Percentiles rank a stretch among this genome's conserved stretches.
Conservation (phyloP, 2,113 vertebrate species). For the Cinclus mexicanus region DNA sequence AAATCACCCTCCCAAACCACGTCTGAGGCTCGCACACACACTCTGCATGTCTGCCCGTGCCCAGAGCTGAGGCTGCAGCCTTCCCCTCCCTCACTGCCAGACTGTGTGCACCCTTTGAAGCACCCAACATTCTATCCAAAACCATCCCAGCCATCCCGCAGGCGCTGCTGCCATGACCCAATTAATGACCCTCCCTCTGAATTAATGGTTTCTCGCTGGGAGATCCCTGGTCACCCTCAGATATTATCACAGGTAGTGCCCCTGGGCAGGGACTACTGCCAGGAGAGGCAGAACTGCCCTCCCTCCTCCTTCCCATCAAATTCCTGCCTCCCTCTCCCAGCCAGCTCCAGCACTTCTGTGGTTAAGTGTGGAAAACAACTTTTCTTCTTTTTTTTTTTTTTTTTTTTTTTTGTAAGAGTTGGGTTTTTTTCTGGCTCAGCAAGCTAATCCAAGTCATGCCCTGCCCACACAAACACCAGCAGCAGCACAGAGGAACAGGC, state of each 20-base stretch:
- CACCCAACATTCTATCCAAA: not conserved
- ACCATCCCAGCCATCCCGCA: accelerated
- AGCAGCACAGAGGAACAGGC: not conserved
- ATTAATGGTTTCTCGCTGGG: not conserved
- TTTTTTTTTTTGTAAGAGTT: not conserved
- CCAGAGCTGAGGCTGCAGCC: not conserved
- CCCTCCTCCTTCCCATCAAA: not conserved
- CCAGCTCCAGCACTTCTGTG: not conserved
- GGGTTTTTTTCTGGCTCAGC: not conserved
- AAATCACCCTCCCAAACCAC: accelerated
- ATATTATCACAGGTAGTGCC: not conserved
- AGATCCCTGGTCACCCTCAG: not conserved
- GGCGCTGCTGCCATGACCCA: not conserved
- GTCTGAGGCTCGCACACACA: not conserved
- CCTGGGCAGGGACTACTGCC: not conserved
- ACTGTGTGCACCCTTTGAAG: no score
- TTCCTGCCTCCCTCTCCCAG: not conserved
- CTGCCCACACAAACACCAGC: not conserved
- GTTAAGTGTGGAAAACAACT: not conserved
- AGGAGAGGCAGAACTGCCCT: not conserved
- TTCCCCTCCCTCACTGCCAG: not conserved
- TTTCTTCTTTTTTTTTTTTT: no score
- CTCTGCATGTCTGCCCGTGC: not conserved
- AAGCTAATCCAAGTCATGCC: not conserved
- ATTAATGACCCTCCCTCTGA: not conserved